Evolutionary conservation across 2,113 vertebrate genomes (phyloP), one percentile per base, ranked within the genome.

Genomic region (Ranitomeya variabilis): DNA sequence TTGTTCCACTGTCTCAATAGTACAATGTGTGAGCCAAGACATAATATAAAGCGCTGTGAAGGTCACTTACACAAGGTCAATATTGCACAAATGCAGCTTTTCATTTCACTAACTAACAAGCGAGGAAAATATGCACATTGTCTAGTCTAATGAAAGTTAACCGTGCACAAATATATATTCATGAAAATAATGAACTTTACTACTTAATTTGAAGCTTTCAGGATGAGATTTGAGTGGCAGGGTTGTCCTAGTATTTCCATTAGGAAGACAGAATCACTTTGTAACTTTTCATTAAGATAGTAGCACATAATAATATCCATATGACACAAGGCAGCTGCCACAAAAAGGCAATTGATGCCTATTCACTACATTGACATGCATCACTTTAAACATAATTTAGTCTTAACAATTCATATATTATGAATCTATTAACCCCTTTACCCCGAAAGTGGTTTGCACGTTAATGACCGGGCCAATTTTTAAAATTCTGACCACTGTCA

Each of bases 31-130:
- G 26, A 80, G 51, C 78, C 45, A 52, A n/a, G 62, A 60, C 12
- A 23, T 23, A 23, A 19, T 69, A 54, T 5, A 71, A 16, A 31
- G 71, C 11, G 4, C 21, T 21, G 37, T 54, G 21, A 71, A 71
- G 82, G 64, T 54, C 64, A 54, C 64, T 18, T 18, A 55, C 23
- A 84, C 64, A 69, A 84, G 81, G 62, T 83, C 80, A 67, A 37
- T 21, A n/a, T 67, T 67, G 31, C 37, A 37, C 57, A 82, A 45
- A 18, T 37, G 31, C 26, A 66, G 18, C 7, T 16, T 83, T 74
- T 51, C 54, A 21, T 69, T 19, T 51, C 16, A 67, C 57, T 37
- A 84, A 67, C 57, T 37, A 84, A 71, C 66, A 84, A 84, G 15
- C 71, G 12, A 5, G 8, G 26, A 14, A 12, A 83, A 54, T 51